Base-by-base conservation (phyloP, 2,797 vertebrate genomes). In the Merluccius polli region DNA sequence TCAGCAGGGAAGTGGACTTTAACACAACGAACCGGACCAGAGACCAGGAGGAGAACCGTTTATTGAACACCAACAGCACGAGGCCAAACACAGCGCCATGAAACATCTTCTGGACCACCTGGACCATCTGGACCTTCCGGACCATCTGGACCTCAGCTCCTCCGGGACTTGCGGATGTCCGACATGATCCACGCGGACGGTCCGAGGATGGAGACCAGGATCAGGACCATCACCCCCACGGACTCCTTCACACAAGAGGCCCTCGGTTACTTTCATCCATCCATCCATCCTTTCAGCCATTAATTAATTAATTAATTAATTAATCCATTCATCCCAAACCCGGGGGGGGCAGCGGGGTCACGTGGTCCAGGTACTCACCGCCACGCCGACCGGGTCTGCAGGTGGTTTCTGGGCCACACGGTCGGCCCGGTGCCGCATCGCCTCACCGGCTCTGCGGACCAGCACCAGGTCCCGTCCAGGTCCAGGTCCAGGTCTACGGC, bases 131-230 rank as follows among this genome's bases (percentile, higher is more conserved):
- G n/a, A n/a, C n/a, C n/a, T n/a, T n/a, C n/a, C n/a, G n/a, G n/a
- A n/a, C n/a, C n/a, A n/a, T n/a, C n/a, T n/a, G n/a, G n/a, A n/a
- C n/a, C n/a, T n/a, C n/a, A n/a, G n/a, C n/a, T n/a, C n/a, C n/a
- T n/a, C n/a, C n/a, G n/a, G n/a, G n/a, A n/a, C n/a, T n/a, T n/a
- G n/a, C n/a, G 73, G 0, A 90, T 2, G 24, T 83, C 65, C 13
- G 84, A 70, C 0, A 91, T 82, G 1, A 92, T 77, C 89, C 90
- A 91, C 12, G 86, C 85, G n/a, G 89, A 84, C 1, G 90, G 89
- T 21, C 84, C 89, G 9, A 92, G 85, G 35, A 88, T 0, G 1
- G 77, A 3, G 21, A 38, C 73, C n/a, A n/a, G n/a, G n/a, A 92
- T 6, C 59, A 81, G 76, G 0, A 73, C 73, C 78, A 91, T 24